Base-by-base conservation (phyloP, 2,888 invertebrate genomes). In the Hedya salicella region DNA sequence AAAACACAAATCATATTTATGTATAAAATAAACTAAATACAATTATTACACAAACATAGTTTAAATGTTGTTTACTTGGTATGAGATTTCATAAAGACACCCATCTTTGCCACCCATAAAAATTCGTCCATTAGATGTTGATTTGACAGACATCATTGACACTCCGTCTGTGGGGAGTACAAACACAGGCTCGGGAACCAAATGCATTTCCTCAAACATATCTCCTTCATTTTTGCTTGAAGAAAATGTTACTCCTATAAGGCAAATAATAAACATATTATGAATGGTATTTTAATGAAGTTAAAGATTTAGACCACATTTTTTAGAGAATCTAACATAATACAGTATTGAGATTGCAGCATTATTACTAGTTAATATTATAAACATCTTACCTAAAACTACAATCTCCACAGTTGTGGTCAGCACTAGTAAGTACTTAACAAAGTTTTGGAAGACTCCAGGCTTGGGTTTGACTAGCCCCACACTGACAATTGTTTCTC, bases 101-200 rank as follows among this genome's bases (percentile, higher is more conserved):
- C 98, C 98, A 93, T 99, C 98, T 81, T 96, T 96, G 19, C 97
- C 98, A 17, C 98, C 98, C 84, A 99, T 94, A 86, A 99, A 99
- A 75, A 99, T 96, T 71, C 99, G 93, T 0, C 99, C 99, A 75
- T 93, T 94, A 13, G 93, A 93, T 3, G 97, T 96, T 17, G 98
- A 96, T 67, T 95, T 94, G 62, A 99, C 96, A 65, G 95, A 95
- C 76, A 96, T 95, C 79, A 98, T 96, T 57, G 96, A 95, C 19
- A 96, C 94, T 73, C 97, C 97, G 88, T 98, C 99, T 14, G 98
- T 98, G 1, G 97, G 96, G 46, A 98, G 91, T 2, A 97, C 95
- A 92, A 98, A 98, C 60, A 99, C 96, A n/a, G 98, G 98, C 79
- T 98, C 98, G 9, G 97, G 97, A 69, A 99, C 95, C 56, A 99